These are phyloP conservation scores for Martes martes DNA, from an alignment of 2,113 vertebrate genomes.

Conservation along the genomic window DNA sequence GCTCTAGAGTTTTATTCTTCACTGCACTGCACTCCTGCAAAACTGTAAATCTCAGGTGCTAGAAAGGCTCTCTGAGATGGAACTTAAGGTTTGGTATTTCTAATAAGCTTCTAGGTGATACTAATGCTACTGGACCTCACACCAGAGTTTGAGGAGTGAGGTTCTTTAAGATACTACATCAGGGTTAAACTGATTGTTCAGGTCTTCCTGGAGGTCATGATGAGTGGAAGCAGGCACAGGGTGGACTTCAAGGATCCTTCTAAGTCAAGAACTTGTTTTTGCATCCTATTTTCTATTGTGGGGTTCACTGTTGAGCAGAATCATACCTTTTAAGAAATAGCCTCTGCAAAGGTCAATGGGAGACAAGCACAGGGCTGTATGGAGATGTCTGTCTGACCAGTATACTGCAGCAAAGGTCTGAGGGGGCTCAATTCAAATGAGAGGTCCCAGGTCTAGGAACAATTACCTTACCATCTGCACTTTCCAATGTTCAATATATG, in stretches of 20 bases:
- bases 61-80: background rate
- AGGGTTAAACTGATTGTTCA: background rate
- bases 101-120: background rate
- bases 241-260: background rate
- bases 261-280: background rate
- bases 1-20: background rate
- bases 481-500: background rate
- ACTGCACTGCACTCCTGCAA: background rate
- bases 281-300: background rate
- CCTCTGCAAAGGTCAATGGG: background rate
- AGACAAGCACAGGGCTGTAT: background rate
- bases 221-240: background rate
- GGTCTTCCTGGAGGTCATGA: background rate
- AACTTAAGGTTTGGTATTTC: background rate
- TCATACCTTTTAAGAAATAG: background rate
- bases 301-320: background rate
- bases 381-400: background rate
- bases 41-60: background rate
- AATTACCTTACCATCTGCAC: background rate
- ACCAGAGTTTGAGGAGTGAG: background rate
- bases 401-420: background rate
- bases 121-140: background rate
- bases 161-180: accelerated
- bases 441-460: background rate
- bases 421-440: background rate